Evolutionary conservation across 2,113 vertebrate species (phyloP), one percentile per base, ranked within the genome.

Genomic region (Pangasianodon hypophthalmus): DNA sequence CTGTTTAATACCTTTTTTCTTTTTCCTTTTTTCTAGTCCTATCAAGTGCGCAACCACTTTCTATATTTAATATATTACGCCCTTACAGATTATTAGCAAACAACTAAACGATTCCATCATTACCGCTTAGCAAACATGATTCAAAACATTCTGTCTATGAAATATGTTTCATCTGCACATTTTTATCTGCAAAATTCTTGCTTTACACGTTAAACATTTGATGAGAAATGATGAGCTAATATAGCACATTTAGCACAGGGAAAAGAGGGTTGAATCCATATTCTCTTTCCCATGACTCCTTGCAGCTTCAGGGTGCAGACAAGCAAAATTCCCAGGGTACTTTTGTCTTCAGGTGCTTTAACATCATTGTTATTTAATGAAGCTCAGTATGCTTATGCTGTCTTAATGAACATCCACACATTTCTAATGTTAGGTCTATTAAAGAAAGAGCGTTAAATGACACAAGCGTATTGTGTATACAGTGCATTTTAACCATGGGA

Each of bases 261-360:
- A 29, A 77, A 85, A 60, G 29, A 21, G 52, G 67, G 44, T 37
- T 77, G 50, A 85, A 89, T 89, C 82, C 73, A 85, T 85, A 89
- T 64, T 77, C 41, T 16, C 54, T 44, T 73, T 89, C 69, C 69
- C 82, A 46, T 77, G 88, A 60, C 82, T 50, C 82, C 37, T 50
- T 46, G 44, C 19, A 77, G 88, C 83, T 62, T 62, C 54, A 56
- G 73, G 88, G 75, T 86, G 75, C 73, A 86, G 84, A 81, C 58
- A 67, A 82, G 46, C 41, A 81, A 60, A 90, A 69, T 67, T 90
- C 84, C 73, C 88, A 85, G 16, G 44, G 41, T 89, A 29, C 82
- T 58, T 56, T 32, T 85, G 69, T 89, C 88, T 48, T 77, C 26
- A 41, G 82, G 88, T 85, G 82, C 54, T 85, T 77, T 85, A 62